Conservation (phyloP, 2,797 vertebrate species). For the Garrulus glandarius region DNA sequence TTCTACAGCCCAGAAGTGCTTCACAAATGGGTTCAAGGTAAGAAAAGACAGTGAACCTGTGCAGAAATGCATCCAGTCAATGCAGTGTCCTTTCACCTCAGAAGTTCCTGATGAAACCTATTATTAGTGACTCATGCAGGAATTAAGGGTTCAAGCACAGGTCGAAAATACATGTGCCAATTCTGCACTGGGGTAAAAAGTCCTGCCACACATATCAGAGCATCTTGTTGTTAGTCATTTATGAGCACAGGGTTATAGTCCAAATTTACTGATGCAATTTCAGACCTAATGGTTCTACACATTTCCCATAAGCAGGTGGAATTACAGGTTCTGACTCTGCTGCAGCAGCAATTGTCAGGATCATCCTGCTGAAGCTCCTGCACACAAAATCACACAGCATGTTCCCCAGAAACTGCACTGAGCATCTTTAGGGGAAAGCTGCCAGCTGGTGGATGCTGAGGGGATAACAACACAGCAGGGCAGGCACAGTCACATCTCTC, state of each 20-base stretch:
- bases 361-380: not conserved
- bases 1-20: not conserved
- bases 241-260: not conserved
- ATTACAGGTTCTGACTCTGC: not conserved
- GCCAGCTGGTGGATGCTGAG: not conserved
- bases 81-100: not conserved
- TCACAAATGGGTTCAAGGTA: not conserved
- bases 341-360: not conserved
- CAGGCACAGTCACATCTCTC: not conserved
- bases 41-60: not conserved
- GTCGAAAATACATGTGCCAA: not conserved
- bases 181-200: not conserved
- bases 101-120: not conserved
- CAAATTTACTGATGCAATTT: not conserved
- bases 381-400: not conserved
- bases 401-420: not conserved
- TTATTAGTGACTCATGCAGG: not conserved
- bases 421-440: not conserved
- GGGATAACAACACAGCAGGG: not conserved
- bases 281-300: not conserved
- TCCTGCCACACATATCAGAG: not conserved
- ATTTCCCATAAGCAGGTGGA: not conserved
- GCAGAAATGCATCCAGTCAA: not conserved
- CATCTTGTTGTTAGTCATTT: not conserved
- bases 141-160: not conserved